These are phyloP conservation scores for Asobara japonica DNA, from an alignment of 1,140 invertebrate species.

Conservation along the genomic window DNA sequence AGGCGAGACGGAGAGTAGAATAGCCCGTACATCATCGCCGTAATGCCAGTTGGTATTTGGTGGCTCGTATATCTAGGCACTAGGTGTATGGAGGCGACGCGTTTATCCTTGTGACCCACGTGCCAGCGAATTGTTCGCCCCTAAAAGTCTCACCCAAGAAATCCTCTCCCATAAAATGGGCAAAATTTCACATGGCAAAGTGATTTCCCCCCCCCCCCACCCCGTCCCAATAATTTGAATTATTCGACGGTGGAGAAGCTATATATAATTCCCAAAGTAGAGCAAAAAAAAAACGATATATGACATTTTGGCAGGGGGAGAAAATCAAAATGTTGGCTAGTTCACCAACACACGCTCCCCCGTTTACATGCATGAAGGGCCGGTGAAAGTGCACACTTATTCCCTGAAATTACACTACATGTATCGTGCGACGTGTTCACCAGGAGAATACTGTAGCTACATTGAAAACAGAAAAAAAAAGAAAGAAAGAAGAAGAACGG, in stretches of 20 bases:
- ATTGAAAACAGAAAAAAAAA: not conserved
- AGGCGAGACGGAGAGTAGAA: not conserved
- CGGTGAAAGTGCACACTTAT: slow-evolving; percentile 7
- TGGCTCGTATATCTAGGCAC: not conserved
- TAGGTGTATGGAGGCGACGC: not conserved
- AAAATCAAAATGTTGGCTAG: not conserved
- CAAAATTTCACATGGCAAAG: not conserved
- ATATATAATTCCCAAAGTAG: not conserved
- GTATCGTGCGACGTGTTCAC: slow-evolving; percentile 19
- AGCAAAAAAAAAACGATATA: not conserved
- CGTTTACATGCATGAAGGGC: not conserved
- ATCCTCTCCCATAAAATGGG: slow-evolving; percentile 1
- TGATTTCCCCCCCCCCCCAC: too few species aligned
- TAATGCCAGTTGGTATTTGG: not conserved
- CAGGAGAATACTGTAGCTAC: not conserved
- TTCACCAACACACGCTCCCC: not conserved
- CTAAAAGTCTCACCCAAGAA: too few species aligned
- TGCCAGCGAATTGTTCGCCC: not conserved
- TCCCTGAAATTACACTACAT: slow-evolving; percentile 10
- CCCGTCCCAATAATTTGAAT: not conserved
- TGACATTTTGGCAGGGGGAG: not conserved
- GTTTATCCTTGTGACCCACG: slow-evolving; percentile 11
- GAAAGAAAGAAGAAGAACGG: slow-evolving; percentile 4
- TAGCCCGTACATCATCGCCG: not conserved
- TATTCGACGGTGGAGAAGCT: not conserved